Base-by-base conservation (phyloP, 2,113 vertebrate genomes). In the Cygnus buccinator region DNA sequence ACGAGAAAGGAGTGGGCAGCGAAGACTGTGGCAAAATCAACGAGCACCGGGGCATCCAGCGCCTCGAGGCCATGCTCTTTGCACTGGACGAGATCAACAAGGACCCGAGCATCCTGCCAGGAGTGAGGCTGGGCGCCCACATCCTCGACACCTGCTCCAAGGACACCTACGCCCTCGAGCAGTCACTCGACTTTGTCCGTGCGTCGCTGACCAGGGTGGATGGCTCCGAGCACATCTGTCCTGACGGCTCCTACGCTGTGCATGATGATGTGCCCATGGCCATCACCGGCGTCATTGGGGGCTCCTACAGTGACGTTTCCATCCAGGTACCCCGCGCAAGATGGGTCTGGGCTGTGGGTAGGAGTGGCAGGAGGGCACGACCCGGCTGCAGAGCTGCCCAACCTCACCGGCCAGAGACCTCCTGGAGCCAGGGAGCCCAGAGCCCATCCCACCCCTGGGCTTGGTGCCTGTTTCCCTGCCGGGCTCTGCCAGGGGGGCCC, bases 71-170 rank as follows among this genome's bases (percentile, higher is more conserved):
- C 97, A 99, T 99, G 99, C 98, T 99, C 62, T 98, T 99, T 2
- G 99, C 99, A 0, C 97, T 99, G 78, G 99, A 99, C 3, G 99
- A 98, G 96, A 99, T 99, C 97, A 99, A 99, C 97, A 98, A 98
- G 33, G 99, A 99, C 7, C 91, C 98, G 13, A 98, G 78, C 88
- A 98, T 99, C 91, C 98, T 99, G 82, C 99, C 99, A 0, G 99
- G 99, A 4, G 98, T 99, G 94, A 98, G 91, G 81, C 98, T 99
- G 82, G 99, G 99, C 0, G 99, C 99, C 6, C 99, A 99, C 95
- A 99, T 99, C 85, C 98, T 99, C 2, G 99, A 99, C 98, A 99
- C 98, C 73, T 99, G 99, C 96, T 99, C 99, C 44, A 99, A 99
- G 96, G 99, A 99, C 98, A 99, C 99, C 5, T 99, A 99, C 0